Base-by-base conservation (phyloP, 2,888 invertebrate species). In the Trichogramma evanescens region DNA sequence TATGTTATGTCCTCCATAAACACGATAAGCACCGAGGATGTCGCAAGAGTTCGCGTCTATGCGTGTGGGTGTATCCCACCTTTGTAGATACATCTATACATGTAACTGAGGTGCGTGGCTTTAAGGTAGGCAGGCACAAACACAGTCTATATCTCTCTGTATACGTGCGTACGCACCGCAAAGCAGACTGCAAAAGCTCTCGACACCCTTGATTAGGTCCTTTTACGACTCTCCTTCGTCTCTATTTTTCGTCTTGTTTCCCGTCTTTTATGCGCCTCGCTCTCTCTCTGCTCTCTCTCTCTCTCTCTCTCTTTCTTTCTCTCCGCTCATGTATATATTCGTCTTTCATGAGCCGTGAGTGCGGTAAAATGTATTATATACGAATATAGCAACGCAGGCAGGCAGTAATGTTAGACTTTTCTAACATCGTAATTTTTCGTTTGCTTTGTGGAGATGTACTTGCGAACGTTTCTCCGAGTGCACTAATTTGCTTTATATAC, bases 11-110 rank as follows among this genome's bases (percentile, higher is more conserved):
- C 67, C 26, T 26, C 70, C 70, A 70, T 72, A 73, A 73, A 72
- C 67, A 66, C 69, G 70, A 69, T 70, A 70, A 73, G 71, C 70
- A 70, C 69, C 69, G 68, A 70, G 70, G 70, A 70, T 59, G 65
- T 68, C 65, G 66, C 56, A 64, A 67, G 65, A 62, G 65, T 57
- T 26, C 26, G 26, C 26, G 26, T 26, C 26, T 26, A 26, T 26
- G 26, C 3, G 26, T 26, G 26, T 26, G 6, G 13, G 8, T n/a
- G 6, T 26, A 8, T 9, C 53, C 13, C 26, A 42, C 41, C 10
- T 13, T 7, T 38, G 26, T 41, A 5, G 13, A 5, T 13, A 49
- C 50, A 43, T 49, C 13, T 38, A 43, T 38, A 43, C 9, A n/a
- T 8, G 54, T n/a, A 10, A 5, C 4, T 3, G 26, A 13, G n/a